Evolutionary conservation across 2,888 invertebrate species (phyloP).

Genomic region (Limulus polyphemus): DNA sequence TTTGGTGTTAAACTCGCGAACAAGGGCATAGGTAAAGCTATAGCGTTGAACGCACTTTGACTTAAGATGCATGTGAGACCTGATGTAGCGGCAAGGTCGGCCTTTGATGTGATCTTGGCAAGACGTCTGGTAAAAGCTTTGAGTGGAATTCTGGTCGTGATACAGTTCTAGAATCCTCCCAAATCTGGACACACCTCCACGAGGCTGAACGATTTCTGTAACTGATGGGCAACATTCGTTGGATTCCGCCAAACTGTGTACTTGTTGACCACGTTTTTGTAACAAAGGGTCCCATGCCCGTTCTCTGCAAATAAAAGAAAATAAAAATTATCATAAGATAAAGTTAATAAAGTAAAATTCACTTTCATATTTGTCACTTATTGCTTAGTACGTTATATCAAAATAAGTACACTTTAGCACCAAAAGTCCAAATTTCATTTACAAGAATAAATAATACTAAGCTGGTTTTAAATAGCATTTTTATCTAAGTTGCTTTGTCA

Average conservation of each 20-base stretch:
- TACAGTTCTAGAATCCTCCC: slow-evolving; percentile 52
- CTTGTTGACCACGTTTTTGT: slow-evolving; percentile 6
- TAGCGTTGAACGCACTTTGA: slow-evolving; percentile 72
- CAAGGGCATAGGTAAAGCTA: slow-evolving; percentile 69
- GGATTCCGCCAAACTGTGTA: background rate
- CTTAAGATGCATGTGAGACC: slow-evolving; percentile 42
- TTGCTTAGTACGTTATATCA: too few relatives aligned
- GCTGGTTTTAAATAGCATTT: too few relatives aligned
- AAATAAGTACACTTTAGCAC: too few relatives aligned
- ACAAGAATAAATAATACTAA: too few relatives aligned
- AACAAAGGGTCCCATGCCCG: slow-evolving; percentile 11
- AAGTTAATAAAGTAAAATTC: too few relatives aligned
- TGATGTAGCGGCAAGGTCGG: slow-evolving; percentile 58
- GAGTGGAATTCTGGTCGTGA: slow-evolving; percentile 46
- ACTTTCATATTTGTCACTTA: too few relatives aligned
- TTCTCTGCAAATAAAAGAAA: slow-evolving; percentile 6
- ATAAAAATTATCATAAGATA: too few relatives aligned
- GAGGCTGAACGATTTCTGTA: slow-evolving; percentile 60
- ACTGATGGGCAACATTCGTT: slow-evolving; percentile 67
- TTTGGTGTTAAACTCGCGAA: slow-evolving; percentile 48
- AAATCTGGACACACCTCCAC: slow-evolving; percentile 59
- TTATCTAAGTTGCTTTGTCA: too few relatives aligned
- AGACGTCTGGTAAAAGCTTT: slow-evolving; percentile 60
- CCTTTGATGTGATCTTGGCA: slow-evolving; percentile 57
- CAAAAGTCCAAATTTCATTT: too few relatives aligned